Percentiles rank a stretch among this genome's conserved stretches.
phyloP scores from a whole-genome alignment of 2,797 vertebrate species.

The Dermochelys coriacea region DNA sequence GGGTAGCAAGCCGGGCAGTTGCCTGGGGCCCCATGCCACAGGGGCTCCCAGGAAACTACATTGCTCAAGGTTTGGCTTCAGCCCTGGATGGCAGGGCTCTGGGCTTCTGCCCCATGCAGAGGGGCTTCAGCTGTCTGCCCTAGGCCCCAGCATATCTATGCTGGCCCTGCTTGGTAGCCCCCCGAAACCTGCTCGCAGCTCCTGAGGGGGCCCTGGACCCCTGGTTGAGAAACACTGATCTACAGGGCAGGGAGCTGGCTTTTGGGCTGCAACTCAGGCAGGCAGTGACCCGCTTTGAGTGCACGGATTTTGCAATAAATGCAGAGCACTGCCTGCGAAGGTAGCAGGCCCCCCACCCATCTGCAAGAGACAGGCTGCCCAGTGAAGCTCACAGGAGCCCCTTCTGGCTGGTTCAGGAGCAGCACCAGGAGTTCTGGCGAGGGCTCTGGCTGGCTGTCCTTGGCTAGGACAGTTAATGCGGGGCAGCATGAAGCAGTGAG shows the following conservation, averaged over 20 bases:
- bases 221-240: no score
- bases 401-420: background rate
- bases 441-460: background rate
- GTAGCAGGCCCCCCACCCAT: background rate
- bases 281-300: background rate
- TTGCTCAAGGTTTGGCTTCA: no score
- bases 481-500: rapidly evolving
- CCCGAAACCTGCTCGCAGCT: no score
- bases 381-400: background rate
- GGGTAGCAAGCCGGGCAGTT: no score
- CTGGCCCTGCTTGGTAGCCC: no score
- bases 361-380: background rate
- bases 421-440: background rate
- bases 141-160: no score
- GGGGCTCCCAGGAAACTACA: no score
- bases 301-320: background rate
- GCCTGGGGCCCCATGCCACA: no score
- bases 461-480: rapidly evolving
- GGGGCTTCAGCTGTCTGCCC: no score
- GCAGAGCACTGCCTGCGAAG: background rate
- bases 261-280: background rate
- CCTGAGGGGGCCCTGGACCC: no score
- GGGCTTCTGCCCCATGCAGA: no score
- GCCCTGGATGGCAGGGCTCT: no score
- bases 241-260: background rate